Percentiles rank a stretch among this genome's conserved stretches.
Conservation (phyloP, 2,888 invertebrate genomes). For the Eristalis intricaria region DNA sequence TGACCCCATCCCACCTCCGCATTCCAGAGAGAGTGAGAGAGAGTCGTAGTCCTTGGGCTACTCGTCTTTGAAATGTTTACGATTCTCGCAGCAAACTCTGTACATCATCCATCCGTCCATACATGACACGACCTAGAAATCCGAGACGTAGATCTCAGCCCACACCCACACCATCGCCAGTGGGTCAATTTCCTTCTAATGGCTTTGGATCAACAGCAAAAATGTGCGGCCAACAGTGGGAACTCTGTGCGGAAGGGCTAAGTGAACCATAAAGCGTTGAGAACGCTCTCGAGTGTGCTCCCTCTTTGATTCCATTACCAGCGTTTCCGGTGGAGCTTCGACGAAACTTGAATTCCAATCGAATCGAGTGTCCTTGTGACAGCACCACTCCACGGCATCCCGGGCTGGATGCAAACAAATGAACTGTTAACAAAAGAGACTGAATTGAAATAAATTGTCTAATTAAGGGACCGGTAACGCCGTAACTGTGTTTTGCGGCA, state of each 20-base stretch:
- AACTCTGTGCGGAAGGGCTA: not conserved
- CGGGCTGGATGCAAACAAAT: slow-evolving; percentile 10
- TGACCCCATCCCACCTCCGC: not conserved
- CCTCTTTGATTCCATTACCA: slow-evolving; percentile 21
- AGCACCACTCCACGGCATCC: slow-evolving; percentile 1
- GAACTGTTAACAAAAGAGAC: slow-evolving; percentile 12
- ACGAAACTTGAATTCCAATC: slow-evolving; percentile 8
- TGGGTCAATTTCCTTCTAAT: slow-evolving; percentile 37
- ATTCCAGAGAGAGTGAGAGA: not conserved
- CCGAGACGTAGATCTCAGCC: not conserved
- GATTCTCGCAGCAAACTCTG: not conserved
- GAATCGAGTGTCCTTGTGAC: slow-evolving; percentile 7
- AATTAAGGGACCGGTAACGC: slow-evolving; percentile 11
- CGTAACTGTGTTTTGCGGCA: too few species aligned
- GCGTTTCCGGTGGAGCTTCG: slow-evolving; percentile 17
- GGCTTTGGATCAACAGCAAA: slow-evolving; percentile 6
- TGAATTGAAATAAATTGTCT: slow-evolving; percentile 12
- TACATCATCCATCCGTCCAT: slow-evolving; percentile 8
- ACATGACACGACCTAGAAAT: slow-evolving; percentile 17
- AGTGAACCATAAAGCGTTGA: slow-evolving; percentile 23
- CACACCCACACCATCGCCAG: not conserved
- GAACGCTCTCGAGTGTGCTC: slow-evolving; percentile 10
- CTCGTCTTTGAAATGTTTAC: not conserved
- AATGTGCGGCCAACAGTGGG: not conserved
- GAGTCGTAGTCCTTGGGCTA: not conserved